A percentile compares a stretch with the other conserved stretches of the same genome.
phyloP scores from a whole-genome alignment of 92 coral and sea anemone genomes.

The Blastomussa wellsi region DNA sequence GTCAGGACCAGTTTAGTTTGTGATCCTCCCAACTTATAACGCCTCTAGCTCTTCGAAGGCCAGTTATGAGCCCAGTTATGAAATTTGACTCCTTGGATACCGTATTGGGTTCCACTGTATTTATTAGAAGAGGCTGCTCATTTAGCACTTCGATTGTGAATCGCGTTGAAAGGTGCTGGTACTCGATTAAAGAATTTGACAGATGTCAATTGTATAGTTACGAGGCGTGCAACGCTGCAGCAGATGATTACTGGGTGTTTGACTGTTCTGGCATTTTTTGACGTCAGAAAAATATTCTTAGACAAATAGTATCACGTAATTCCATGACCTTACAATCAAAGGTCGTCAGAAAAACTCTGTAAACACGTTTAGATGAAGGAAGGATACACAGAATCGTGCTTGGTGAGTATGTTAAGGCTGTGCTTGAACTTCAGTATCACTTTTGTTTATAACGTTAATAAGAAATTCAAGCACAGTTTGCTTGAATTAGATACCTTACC shows the following conservation, averaged over 20 bases:
- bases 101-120: too few relatives aligned
- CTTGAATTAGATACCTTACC: too few relatives aligned
- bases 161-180: not conserved
- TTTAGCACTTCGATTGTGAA: not conserved
- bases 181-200: not conserved
- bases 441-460: too few relatives aligned
- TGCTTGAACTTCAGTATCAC: too few relatives aligned
- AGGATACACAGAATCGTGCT: not conserved
- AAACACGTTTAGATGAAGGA: not conserved
- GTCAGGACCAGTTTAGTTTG: too few relatives aligned
- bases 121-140: not conserved
- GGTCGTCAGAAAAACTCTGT: not conserved
- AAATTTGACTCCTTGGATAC: too few relatives aligned
- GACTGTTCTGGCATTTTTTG: not conserved
- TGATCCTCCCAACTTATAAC: too few relatives aligned
- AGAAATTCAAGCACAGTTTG: too few relatives aligned
- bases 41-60: too few relatives aligned
- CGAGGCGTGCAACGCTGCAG: not conserved
- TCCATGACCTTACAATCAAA: not conserved
- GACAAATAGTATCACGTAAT: not conserved
- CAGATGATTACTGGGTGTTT: too few relatives aligned
- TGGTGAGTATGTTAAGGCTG: not conserved
- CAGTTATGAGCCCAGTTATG: too few relatives aligned
- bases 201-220: not conserved
- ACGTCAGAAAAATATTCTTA: not conserved